phyloP scores from a whole-genome alignment of 2,113 vertebrate species.

The Aptenodytes patagonicus region DNA sequence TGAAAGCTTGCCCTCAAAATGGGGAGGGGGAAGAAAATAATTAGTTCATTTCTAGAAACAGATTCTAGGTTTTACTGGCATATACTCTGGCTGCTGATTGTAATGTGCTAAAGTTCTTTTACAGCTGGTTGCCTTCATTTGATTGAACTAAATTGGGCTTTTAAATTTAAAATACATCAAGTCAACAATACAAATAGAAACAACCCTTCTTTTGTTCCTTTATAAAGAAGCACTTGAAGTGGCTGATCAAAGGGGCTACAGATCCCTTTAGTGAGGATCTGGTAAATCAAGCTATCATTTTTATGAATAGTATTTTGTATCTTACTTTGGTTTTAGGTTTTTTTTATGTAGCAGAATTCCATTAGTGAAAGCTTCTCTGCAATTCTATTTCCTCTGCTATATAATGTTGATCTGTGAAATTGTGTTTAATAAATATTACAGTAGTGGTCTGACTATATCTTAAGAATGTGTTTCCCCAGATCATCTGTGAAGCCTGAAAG shows the following conservation, averaged over 20 bases:
- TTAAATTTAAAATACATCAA: slow-evolving; percentile 7
- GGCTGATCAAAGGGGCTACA: not conserved
- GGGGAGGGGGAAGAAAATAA: not conserved
- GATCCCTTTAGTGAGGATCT: not conserved
- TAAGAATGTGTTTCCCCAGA: not conserved
- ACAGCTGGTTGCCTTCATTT: not conserved
- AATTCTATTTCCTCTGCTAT: not conserved
- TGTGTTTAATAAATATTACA: not conserved
- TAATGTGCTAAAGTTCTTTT: not conserved
- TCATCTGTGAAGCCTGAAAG: not conserved
- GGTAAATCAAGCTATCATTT: not conserved
- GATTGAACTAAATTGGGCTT: not conserved
- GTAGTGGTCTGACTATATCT: not conserved
- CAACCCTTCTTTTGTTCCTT: not conserved
- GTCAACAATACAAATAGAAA: not conserved
- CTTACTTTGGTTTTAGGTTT: not conserved
- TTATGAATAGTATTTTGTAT: not conserved
- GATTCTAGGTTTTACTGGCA: not conserved
- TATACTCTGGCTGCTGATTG: not conserved
- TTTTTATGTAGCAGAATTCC: not conserved
- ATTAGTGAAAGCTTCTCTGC: not conserved
- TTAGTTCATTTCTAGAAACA: not conserved
- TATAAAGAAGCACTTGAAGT: slow-evolving; percentile 12
- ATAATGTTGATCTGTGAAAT: not conserved
- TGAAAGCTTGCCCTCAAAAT: not conserved